Evolutionary conservation across 2,113 vertebrate species (phyloP).

Genomic region (Hyla sarda): DNA sequence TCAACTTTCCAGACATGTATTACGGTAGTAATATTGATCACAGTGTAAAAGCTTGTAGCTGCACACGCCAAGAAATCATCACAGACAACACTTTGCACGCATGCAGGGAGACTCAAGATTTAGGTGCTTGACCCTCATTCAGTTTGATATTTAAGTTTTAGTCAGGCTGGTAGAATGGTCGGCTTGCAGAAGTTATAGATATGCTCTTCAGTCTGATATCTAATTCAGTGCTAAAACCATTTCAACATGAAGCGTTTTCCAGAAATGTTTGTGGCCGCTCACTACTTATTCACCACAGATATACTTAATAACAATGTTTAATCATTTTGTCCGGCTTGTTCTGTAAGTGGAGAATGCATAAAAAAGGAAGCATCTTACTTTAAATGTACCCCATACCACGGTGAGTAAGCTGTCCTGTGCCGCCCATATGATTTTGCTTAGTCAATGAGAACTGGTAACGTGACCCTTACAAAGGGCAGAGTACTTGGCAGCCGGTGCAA

Average conservation of each 20-base stretch:
- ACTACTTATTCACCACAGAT: no score
- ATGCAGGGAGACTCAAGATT: neutral
- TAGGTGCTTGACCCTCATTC: neutral
- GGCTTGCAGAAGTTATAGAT: no score
- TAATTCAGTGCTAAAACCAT: no score
- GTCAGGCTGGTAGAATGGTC: neutral
- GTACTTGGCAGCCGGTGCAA: conserved; percentile 40
- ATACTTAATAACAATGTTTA: no score
- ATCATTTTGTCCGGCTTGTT: no score
- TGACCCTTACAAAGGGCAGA: conserved; percentile 5
- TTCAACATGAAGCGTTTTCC: no score
- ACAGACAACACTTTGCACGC: neutral
- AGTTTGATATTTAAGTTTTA: neutral
- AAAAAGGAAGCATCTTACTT: no score
- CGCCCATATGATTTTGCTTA: conserved; percentile 9
- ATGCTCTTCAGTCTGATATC: no score
- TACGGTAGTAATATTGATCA: conserved; percentile 1
- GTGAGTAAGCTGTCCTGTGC: neutral
- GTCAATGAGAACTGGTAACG: conserved; percentile 1
- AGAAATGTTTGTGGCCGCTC: no score
- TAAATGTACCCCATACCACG: neutral
- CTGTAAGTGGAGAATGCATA: neutral
- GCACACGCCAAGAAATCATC: neutral
- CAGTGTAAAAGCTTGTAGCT: neutral
- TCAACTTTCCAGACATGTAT: neutral